A percentile compares a stretch with the other conserved stretches of the same genome.
Evolutionary conservation across 1,140 invertebrate species (phyloP).

Genomic region (Hypothenemus hampei): DNA sequence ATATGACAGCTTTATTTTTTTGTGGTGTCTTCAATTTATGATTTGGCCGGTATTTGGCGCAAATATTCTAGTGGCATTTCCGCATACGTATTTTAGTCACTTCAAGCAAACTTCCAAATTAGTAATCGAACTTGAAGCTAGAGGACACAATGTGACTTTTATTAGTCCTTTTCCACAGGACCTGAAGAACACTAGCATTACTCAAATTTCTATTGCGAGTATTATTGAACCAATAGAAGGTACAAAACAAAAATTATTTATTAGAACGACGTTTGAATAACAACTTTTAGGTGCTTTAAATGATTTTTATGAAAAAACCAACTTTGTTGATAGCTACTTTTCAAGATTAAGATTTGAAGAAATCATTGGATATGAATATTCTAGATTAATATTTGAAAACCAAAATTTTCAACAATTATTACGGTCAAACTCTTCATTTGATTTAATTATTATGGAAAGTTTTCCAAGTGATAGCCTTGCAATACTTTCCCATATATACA

Average conservation of each 20-base stretch:
- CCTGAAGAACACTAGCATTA: background rate
- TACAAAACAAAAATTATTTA: background rate
- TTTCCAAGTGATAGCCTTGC: background rate
- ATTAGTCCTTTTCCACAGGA: background rate
- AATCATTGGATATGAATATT: background rate
- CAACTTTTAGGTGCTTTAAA: background rate
- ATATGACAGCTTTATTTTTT: no score
- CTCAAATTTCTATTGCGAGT: background rate
- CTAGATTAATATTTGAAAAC: conserved; percentile 1
- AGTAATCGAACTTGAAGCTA: background rate
- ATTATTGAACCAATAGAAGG: background rate
- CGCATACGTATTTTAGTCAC: background rate
- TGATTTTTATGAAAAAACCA: background rate
- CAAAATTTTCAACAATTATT: background rate
- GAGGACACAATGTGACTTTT: conserved; percentile 5
- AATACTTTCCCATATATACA: conserved; percentile 3
- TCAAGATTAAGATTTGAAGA: background rate
- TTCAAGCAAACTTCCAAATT: conserved; percentile 5
- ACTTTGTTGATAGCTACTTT: background rate
- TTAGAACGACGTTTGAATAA: background rate
- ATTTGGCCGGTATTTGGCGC: no score
- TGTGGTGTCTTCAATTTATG: no score
- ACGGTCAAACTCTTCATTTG: background rate
- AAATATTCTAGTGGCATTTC: conserved; percentile 7
- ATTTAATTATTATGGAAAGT: conserved; percentile 7